phyloP scores from a whole-genome alignment of 2,113 vertebrate genomes.

The Channa argus region DNA sequence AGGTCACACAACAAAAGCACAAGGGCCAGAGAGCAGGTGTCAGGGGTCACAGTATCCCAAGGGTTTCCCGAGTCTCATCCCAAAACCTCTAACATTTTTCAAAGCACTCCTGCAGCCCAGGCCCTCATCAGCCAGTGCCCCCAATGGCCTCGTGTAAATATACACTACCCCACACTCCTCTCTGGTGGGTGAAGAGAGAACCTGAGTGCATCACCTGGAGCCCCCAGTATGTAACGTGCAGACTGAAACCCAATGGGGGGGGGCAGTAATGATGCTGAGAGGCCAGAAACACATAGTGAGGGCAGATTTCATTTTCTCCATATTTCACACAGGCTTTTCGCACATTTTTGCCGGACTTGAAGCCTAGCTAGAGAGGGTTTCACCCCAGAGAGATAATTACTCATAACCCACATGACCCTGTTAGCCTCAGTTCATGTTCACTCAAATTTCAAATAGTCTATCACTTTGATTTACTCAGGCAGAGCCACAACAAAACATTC shows the following conservation, averaged over 20 bases:
- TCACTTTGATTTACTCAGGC: constrained; percentile 18
- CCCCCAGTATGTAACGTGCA: constrained; percentile 52
- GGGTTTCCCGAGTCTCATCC: constrained; percentile 71
- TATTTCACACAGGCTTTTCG: constrained; percentile 57
- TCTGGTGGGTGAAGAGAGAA: constrained; percentile 48
- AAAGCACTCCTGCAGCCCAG: constrained; percentile 74
- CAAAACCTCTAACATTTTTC: constrained; percentile 74
- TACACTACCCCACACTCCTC: constrained; percentile 43
- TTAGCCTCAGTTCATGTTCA: constrained; percentile 33
- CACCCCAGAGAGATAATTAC: constrained; percentile 72
- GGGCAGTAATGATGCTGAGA: constrained; percentile 68
- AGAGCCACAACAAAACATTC: constrained; percentile 2
- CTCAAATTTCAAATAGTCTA: constrained; percentile 25
- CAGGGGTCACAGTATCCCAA: constrained; percentile 72
- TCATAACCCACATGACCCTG: constrained; percentile 53
- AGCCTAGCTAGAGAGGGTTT: constrained; percentile 46
- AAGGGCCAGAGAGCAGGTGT: constrained; percentile 61
- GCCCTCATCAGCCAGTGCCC: constrained; percentile 72
- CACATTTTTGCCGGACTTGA: constrained; percentile 44
- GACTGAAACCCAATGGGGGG: constrained; percentile 50
- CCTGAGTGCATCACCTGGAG: constrained; percentile 71
- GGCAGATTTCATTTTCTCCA: constrained; percentile 58
- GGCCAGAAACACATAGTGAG: constrained; percentile 59
- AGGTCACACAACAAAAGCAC: constrained; percentile 74
- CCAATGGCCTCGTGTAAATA: constrained; percentile 58